A percentile compares a stretch with the other conserved stretches of the same genome.
phyloP scores from a whole-genome alignment of 2,113 vertebrate genomes.

The Datnioides undecimradiatus region DNA sequence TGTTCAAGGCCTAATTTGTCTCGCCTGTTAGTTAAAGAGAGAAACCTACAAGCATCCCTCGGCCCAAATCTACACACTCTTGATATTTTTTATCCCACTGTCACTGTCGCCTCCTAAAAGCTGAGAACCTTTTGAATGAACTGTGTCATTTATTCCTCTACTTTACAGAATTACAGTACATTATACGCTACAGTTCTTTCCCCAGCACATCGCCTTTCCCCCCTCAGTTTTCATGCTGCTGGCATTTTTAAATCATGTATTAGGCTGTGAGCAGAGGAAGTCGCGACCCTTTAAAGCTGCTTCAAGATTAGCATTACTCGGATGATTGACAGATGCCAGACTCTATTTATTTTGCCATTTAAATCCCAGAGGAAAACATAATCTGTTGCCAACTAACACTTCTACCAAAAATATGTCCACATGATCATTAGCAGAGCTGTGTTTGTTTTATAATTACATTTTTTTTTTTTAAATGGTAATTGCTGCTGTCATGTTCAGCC shows the following conservation, averaged over 20 bases:
- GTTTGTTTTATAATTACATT: neutral
- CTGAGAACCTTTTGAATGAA: neutral
- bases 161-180: neutral
- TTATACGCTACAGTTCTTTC: neutral
- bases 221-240: neutral
- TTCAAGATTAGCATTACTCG: constrained; percentile 21
- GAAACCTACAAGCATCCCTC: neutral
- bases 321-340: constrained; percentile 42
- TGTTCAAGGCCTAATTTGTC: neutral
- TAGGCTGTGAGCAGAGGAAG: constrained; percentile 4
- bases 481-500: neutral
- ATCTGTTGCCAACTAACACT: neutral
- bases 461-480: neutral
- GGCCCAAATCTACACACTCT: neutral
- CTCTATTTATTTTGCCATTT: constrained; percentile 13
- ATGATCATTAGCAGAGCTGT: neutral
- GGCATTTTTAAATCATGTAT: constrained; percentile 17
- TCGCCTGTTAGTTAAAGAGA: neutral
- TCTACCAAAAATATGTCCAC: neutral
- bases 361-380: constrained; percentile 9
- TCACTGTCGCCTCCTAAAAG: constrained; percentile 4
- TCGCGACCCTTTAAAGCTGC: constrained; percentile 9
- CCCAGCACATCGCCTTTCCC: too few species aligned
- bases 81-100: neutral
- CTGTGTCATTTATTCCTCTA: constrained; percentile 12